phyloP scores from a whole-genome alignment of 2,797 vertebrate species.

The Loriculus beryllinus region DNA sequence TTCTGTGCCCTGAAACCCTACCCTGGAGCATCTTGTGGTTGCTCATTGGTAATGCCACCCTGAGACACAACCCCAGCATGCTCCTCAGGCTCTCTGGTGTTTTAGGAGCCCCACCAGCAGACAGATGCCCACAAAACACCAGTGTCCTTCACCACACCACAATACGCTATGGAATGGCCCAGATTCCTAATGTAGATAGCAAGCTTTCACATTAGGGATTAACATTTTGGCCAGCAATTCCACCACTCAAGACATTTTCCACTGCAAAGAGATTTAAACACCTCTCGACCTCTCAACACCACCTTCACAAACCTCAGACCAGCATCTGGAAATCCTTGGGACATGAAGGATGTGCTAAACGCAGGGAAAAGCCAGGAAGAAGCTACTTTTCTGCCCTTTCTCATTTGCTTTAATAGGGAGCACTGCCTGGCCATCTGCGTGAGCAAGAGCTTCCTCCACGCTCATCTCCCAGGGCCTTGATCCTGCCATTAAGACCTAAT shows the following conservation, averaged over 20 bases:
- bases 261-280: neutral
- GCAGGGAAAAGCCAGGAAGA: neutral
- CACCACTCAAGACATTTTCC: neutral
- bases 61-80: neutral
- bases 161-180: fast-evolving
- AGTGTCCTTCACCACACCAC: neutral
- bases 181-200: neutral
- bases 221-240: neutral
- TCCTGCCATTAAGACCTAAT: constrained; percentile 62
- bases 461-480: neutral
- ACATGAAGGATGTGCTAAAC: neutral
- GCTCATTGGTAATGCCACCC: neutral
- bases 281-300: neutral
- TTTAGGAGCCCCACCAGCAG: neutral
- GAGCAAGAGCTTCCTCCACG: neutral
- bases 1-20: neutral
- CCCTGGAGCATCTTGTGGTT: neutral
- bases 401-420: neutral
- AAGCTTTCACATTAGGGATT: neutral
- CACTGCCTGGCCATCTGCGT: neutral
- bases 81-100: neutral
- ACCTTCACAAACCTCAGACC: neutral
- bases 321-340: neutral
- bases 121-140: neutral
- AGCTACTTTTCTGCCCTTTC: neutral